These are phyloP conservation scores for Cherax destructor DNA, from an alignment of 1,140 invertebrate species.

Conservation along the genomic window DNA sequence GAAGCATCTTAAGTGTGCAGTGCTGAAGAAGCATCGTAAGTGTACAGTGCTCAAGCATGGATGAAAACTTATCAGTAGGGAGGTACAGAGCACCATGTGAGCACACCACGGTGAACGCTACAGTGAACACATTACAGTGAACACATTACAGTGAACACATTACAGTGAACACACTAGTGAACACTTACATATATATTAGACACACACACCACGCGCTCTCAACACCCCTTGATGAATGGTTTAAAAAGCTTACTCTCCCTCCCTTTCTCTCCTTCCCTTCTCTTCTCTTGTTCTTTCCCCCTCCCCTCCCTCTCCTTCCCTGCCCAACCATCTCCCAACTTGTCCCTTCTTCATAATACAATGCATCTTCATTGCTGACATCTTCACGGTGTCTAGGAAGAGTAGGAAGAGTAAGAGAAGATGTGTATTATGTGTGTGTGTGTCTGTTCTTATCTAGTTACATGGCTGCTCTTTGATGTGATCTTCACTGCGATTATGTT, in stretches of 20 bases:
- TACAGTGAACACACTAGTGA: not conserved
- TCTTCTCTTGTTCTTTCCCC: not conserved
- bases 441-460: slow-evolving; percentile 22
- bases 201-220: not conserved
- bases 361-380: not conserved
- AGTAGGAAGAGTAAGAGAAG: not conserved
- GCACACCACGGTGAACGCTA: not conserved
- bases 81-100: not conserved
- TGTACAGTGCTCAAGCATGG: not conserved
- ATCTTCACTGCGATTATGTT: slow-evolving; percentile 11
- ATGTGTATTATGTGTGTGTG: slow-evolving; percentile 1
- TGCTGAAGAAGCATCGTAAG: too few relatives aligned
- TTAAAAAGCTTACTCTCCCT: not conserved
- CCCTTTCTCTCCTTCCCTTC: not conserved
- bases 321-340: not conserved
- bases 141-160: too few relatives aligned
- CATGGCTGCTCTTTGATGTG: slow-evolving; percentile 29
- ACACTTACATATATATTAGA: not conserved
- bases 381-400: not conserved
- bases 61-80: not conserved
- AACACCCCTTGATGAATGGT: not conserved
- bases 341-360: not conserved
- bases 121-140: too few relatives aligned
- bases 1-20: too few relatives aligned
- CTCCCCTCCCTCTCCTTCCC: not conserved